Evolutionary conservation across 1,140 invertebrate genomes (phyloP), one percentile per base, ranked within the genome.

Genomic region (Pissodes strobi): DNA sequence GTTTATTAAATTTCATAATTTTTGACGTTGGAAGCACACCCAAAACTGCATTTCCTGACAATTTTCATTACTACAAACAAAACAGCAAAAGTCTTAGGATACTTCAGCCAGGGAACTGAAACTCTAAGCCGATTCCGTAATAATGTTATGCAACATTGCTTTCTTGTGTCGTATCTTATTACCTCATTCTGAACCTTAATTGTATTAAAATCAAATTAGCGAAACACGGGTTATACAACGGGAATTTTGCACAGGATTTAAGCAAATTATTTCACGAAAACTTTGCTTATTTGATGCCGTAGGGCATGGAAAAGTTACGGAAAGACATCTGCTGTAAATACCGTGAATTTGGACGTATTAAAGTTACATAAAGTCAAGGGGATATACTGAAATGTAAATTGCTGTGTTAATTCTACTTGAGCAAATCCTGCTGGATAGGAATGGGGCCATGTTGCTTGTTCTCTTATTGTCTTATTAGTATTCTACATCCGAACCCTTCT

Each of bases 401-500:
- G 34, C 59, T 52, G 43, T 61, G 59, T 61, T 61, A 61, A 61
- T 61, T 61, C 59, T 25, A 41, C 59, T 41, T 27, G 59, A 52
- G 43, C 59, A 61, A 61, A 52, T 53, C 59, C 56, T 48, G 53
- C 53, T 45, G n/a, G 34, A 53, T 37, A 56, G 49, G 60, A 51
- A 62, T 12, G 39, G 39, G 21, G 41, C 12, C 17, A 49, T 38
- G 43, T 23, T 39, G 43, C 46, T 17, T 34, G 19, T 49, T 61
- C 59, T 41, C 34, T 57, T 64, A 53, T 64, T 64, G 52, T 64
- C 52, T 57, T 38, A 64, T 64, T 64, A 64, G 62, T 57, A 64
- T 64, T 52, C 62, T 22, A 45, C 62, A 48, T 19, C 22, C 48
- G 59, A 53, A 27, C 15, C 37, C 49, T 34, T 55, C 51, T 52